Evolutionary conservation across 2,888 invertebrate species (phyloP), one percentile per base, ranked within the genome.

Genomic region (Ditula angustiorana): DNA sequence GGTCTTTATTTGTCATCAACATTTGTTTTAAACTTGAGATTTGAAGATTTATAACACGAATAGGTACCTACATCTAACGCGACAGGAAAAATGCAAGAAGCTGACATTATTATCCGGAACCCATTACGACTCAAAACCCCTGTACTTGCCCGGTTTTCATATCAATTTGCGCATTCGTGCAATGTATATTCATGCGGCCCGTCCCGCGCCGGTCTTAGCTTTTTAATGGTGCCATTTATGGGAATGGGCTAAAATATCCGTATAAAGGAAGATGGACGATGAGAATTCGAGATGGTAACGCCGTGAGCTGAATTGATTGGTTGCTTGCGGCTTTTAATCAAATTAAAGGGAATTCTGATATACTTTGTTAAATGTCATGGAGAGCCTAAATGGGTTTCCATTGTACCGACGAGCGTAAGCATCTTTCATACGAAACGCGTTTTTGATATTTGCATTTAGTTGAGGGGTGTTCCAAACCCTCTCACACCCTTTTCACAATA

Each of bases 91-190:
- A 23, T 5, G n/a, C 5, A 11, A 24, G 23, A 11, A 23, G 41
- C 50, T 53, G 61, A 37, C 58, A 58, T 69, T 63, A 67, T 71
- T 72, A 74, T 75, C 74, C 74, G 70, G 68, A 69, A 76, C 69
- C 71, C 69, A 64, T 71, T 69, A 69, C 75, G 76, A 75, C 74
- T 74, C 81, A 85, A 83, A 86, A 8, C 10, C 83, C 82, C 82
- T 82, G 83, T 83, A 83, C 83, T 83, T 83, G 85, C 30, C 61
- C 86, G 85, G 85, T 88, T 88, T 88, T 87, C 88, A 89, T 89
- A 88, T 89, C 90, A 89, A 90, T 90, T 90, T 90, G 85, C 83
- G 84, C 86, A 86, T 81, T 81, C 90, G 88, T 89, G 90, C 88
- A 77, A 84, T 86, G 89, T 87, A 88, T 90, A 89, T 84, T 87